Percentiles rank a stretch among this genome's conserved stretches.
These are phyloP conservation scores for Chroicocephalus ridibundus DNA, from an alignment of 2,113 vertebrate species.

Conservation along the genomic window DNA sequence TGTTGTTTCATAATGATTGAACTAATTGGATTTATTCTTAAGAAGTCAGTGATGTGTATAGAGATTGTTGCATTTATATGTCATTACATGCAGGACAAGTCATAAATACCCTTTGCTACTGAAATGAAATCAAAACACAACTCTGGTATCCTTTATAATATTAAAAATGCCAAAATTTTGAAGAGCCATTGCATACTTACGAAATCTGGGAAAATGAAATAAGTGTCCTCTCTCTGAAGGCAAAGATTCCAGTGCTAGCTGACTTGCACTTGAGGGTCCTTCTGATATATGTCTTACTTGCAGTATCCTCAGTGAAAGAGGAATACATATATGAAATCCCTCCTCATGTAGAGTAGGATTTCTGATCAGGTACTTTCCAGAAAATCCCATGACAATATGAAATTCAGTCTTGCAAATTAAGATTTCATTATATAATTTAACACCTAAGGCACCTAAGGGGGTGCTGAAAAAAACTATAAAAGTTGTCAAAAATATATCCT, in stretches of 20 bases:
- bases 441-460: not conserved
- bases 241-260: not conserved
- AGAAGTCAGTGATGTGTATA: not conserved
- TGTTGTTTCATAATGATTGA: not conserved
- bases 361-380: not conserved
- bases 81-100: not conserved
- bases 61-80: not conserved
- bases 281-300: not conserved
- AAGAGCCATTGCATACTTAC: not conserved
- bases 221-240: not conserved
- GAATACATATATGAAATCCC: not conserved
- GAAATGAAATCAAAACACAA: not conserved
- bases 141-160: not conserved
- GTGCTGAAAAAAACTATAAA: not conserved
- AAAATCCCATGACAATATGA: not conserved
- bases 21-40: not conserved
- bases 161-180: not conserved
- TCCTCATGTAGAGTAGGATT: not conserved
- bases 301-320: not conserved
- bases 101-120: not conserved
- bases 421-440: not conserved
- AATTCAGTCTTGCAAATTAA: not conserved
- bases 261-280: not conserved
- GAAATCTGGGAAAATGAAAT: not conserved
- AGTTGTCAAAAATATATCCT: not conserved